Conservation (phyloP, 2,888 invertebrate species). For the Desoria tigrina region DNA sequence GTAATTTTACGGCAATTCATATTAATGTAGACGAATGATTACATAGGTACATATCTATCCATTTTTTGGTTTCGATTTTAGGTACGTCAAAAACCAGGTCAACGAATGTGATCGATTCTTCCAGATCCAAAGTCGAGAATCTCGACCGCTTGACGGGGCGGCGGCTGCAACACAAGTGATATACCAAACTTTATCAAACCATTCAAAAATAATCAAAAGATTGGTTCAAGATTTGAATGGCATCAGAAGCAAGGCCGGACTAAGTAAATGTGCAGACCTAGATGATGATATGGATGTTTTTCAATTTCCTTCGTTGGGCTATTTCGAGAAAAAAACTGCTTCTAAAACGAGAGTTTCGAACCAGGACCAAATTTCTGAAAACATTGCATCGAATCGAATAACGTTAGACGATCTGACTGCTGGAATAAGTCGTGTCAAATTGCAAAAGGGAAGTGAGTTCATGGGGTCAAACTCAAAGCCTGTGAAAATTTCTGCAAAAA, state of each 20-base stretch:
- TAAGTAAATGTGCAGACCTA: constrained; percentile 20
- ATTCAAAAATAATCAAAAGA: constrained; percentile 34
- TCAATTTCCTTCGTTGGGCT: constrained; percentile 13
- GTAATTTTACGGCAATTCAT: too few relatives aligned
- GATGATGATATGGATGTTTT: constrained; percentile 24
- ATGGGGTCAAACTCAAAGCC: constrained; percentile 30
- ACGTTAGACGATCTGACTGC: constrained; percentile 37
- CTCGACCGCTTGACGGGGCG: constrained; percentile 16
- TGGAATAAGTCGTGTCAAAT: constrained; percentile 34
- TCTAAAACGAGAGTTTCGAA: not conserved
- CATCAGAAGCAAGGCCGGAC: constrained; percentile 27
- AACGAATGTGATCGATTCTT: constrained; percentile 35
- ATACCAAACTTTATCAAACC: constrained; percentile 39
- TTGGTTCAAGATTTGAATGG: constrained; percentile 24
- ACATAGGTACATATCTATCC: not conserved
- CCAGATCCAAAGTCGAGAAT: constrained; percentile 28
- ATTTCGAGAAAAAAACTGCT: not conserved
- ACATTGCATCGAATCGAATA: constrained; percentile 22
- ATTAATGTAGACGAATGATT: too few relatives aligned
- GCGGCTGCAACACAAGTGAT: constrained; percentile 29
- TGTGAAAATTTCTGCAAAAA: constrained; percentile 25
- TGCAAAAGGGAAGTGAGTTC: constrained; percentile 29
- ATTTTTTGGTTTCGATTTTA: constrained; percentile 11
- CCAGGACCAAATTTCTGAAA: not conserved
- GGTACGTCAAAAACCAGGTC: constrained; percentile 34